Conservation (phyloP, 2,797 vertebrate species). For the Ataeniobius toweri region DNA sequence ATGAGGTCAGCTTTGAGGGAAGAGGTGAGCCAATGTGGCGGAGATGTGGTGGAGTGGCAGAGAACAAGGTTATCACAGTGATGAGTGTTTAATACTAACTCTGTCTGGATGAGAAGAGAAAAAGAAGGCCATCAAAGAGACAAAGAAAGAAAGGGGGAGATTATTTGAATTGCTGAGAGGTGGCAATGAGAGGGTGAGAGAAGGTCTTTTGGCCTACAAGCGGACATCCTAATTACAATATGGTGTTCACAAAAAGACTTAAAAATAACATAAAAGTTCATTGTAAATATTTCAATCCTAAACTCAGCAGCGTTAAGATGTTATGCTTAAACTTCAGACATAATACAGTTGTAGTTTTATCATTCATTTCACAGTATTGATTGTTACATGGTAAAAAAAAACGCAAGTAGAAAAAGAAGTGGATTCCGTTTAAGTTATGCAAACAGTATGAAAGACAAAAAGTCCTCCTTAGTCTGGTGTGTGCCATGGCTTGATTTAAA, state of each 20-base stretch:
- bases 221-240: neutral
- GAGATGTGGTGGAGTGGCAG: constrained; percentile 64
- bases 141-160: constrained; percentile 26
- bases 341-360: neutral
- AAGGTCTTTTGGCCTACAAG: constrained; percentile 52
- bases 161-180: constrained; percentile 59
- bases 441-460: constrained; percentile 33
- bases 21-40: constrained; percentile 57
- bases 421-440: constrained; percentile 3
- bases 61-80: constrained; percentile 73
- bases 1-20: constrained; percentile 49
- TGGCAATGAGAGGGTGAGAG: constrained; percentile 47
- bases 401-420: neutral
- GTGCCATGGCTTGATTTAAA: constrained; percentile 52
- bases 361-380: neutral
- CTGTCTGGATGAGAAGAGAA: constrained; percentile 53
- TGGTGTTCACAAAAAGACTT: neutral
- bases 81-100: constrained; percentile 71
- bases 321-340: neutral
- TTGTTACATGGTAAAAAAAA: neutral
- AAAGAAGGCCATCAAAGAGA: constrained; percentile 46
- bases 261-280: neutral
- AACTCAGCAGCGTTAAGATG: neutral
- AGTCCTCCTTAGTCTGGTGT: constrained; percentile 29
- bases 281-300: neutral